phyloP scores from a whole-genome alignment of 2,113 vertebrate genomes.

The Microcebus jonahi region DNA sequence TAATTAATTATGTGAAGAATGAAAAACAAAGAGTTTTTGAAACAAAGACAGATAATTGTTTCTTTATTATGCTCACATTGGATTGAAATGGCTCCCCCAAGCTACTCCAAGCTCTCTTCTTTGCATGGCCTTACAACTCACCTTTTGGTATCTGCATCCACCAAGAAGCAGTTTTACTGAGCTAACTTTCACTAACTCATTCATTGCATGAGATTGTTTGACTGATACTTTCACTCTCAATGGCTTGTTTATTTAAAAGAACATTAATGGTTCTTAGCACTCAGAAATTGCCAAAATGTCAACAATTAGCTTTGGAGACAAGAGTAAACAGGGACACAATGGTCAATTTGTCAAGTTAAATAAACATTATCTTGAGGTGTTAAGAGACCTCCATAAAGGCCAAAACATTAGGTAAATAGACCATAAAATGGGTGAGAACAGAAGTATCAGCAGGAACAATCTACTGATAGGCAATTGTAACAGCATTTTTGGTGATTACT shows the following conservation, averaged over 20 bases:
- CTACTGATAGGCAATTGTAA: background rate
- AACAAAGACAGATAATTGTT: background rate
- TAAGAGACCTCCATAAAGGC: background rate
- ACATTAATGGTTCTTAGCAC: background rate
- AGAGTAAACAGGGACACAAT: background rate
- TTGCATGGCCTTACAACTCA: background rate
- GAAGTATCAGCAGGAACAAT: background rate
- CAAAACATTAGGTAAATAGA: background rate
- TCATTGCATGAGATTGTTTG: background rate
- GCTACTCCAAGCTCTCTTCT: background rate
- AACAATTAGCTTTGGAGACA: conserved; percentile 10
- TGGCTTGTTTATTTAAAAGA: conserved; percentile 13
- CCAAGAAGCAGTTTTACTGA: background rate
- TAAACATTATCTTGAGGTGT: background rate
- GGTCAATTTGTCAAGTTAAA: background rate
- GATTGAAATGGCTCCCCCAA: background rate
- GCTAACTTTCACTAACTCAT: background rate
- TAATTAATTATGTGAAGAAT: background rate
- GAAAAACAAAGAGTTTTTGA: background rate
- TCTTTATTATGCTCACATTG: background rate
- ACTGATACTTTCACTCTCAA: background rate
- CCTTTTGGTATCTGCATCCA: background rate
- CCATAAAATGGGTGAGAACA: background rate
- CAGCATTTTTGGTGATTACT: background rate
- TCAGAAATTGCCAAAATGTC: conserved; percentile 16